Conservation (phyloP, 2,888 invertebrate species). For the Folsomia candida region DNA sequence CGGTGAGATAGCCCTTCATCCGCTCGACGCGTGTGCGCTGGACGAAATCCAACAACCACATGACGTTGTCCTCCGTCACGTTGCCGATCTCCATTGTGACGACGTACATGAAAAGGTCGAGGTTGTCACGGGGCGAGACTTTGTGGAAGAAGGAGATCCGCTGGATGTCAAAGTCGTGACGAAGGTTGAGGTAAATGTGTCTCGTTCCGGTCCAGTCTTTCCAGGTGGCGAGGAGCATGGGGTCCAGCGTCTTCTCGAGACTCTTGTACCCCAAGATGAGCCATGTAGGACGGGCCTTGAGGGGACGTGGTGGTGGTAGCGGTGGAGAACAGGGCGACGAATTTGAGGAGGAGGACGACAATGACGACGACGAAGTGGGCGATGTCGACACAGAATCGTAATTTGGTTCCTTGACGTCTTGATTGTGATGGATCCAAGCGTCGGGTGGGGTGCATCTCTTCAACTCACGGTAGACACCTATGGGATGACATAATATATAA, state of each 20-base stretch:
- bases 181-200: slow-evolving; percentile 55
- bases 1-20: slow-evolving; percentile 55
- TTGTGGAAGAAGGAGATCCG: slow-evolving; percentile 55
- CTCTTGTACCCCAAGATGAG: slow-evolving; percentile 55
- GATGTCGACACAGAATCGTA: too few relatives aligned
- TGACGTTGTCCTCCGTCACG: slow-evolving; percentile 52
- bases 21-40: slow-evolving; percentile 55
- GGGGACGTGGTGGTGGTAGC: neutral
- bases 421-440: slow-evolving; percentile 47
- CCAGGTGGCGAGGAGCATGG: slow-evolving; percentile 53
- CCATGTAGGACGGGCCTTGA: slow-evolving; percentile 37
- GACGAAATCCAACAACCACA: slow-evolving; percentile 55
- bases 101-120: slow-evolving; percentile 56
- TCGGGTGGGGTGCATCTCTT: slow-evolving; percentile 53
- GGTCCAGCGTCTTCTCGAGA: slow-evolving; percentile 53
- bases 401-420: neutral
- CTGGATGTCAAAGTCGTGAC: slow-evolving; percentile 55
- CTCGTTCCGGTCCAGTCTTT: slow-evolving; percentile 56
- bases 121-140: slow-evolving; percentile 52
- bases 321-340: too few relatives aligned
- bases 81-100: slow-evolving; percentile 55
- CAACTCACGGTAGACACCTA: slow-evolving; percentile 54
- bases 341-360: too few relatives aligned
- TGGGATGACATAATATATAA: too few relatives aligned
- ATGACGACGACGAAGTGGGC: too few relatives aligned